Conservation (phyloP, 2,113 vertebrate genomes). For the Gallinago undulata region DNA sequence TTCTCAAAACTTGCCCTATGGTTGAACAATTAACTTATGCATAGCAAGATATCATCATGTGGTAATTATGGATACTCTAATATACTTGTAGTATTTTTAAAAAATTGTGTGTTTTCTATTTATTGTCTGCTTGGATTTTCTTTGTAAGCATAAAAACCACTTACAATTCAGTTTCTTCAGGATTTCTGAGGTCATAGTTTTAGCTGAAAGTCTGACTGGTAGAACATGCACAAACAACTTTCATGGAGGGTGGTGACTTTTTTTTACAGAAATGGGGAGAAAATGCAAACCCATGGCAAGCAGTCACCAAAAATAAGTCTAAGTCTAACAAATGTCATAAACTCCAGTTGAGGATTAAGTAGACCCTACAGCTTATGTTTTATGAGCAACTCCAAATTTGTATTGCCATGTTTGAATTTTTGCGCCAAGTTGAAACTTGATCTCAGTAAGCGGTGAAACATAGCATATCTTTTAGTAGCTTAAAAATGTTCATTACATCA, state of each 20-base stretch:
- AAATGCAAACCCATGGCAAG: neutral
- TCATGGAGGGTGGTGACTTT: neutral
- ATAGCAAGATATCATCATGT: neutral
- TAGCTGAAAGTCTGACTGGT: neutral
- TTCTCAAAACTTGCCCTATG: neutral
- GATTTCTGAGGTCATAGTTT: neutral
- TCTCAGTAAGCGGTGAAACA: neutral
- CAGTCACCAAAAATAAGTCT: neutral
- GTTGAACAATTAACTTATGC: neutral
- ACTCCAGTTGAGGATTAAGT: neutral
- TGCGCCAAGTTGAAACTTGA: neutral
- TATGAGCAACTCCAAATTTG: neutral
- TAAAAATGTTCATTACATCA: neutral
- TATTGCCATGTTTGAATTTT: neutral
- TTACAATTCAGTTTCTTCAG: neutral
- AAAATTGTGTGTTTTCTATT: neutral
- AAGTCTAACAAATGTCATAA: neutral
- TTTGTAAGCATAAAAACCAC: neutral
- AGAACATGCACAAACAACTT: neutral
- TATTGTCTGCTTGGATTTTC: neutral
- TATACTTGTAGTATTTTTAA: neutral
- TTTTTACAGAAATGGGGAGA: neutral
- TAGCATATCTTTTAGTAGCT: neutral
- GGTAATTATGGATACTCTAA: neutral
- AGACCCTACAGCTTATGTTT: neutral